These are phyloP conservation scores for Monopis laevigella DNA, from an alignment of 2,888 invertebrate genomes.

Conservation along the genomic window DNA sequence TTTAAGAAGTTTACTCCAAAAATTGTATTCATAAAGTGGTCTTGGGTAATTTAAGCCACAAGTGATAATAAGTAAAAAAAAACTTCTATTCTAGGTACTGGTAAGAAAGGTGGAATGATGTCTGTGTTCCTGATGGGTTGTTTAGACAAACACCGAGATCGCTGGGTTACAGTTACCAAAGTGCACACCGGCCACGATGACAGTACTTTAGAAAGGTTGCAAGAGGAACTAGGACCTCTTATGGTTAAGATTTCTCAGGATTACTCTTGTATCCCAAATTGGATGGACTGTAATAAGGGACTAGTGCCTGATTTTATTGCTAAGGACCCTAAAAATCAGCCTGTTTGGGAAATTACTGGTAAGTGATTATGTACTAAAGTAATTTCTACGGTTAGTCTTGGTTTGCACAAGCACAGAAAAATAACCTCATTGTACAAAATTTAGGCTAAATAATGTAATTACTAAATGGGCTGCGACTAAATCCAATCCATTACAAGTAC, in stretches of 20 bases:
- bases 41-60: too few species aligned
- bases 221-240: conserved; percentile 62
- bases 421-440: too few species aligned
- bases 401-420: too few species aligned
- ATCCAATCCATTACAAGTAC: too few species aligned
- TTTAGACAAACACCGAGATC: conserved; percentile 69
- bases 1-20: too few species aligned
- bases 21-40: too few species aligned
- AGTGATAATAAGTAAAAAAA: too few species aligned
- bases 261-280: conserved; percentile 73
- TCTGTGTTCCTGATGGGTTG: conserved; percentile 96
- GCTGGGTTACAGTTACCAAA: conserved; percentile 94
- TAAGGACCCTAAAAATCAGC: conserved; percentile 82
- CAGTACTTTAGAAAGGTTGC: conserved; percentile 80
- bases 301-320: conserved; percentile 93
- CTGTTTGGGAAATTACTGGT: conserved; percentile 96
- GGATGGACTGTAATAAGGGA: conserved; percentile 84
- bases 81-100: conserved; percentile 74
- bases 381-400: too few species aligned
- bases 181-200: conserved; percentile 91
- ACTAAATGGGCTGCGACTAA: too few species aligned
- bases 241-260: conserved; percentile 88
- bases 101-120: conserved; percentile 91
- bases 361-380: too few species aligned
- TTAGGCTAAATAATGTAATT: too few species aligned